A percentile compares a stretch with the other conserved stretches of the same genome.
Evolutionary conservation across 2,888 invertebrate genomes (phyloP).

Genomic region (Linnaemya vulpina): DNA sequence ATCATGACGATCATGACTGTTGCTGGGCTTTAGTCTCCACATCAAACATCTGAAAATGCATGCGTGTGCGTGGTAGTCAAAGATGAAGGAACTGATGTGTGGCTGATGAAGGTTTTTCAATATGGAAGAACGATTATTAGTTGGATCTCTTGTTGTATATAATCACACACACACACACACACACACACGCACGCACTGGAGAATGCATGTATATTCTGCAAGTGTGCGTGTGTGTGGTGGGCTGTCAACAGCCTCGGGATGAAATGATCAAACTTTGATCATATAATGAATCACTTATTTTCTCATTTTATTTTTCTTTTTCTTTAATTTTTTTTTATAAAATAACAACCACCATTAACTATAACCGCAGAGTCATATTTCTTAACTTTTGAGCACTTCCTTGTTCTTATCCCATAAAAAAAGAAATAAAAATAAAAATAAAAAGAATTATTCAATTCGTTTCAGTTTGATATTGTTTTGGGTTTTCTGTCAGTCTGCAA

Average conservation of each 20-base stretch:
- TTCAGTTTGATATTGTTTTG: slow-evolving; percentile 18
- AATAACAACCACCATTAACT: slow-evolving; percentile 12
- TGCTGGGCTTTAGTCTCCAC: neutral
- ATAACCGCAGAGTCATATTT: slow-evolving; percentile 42
- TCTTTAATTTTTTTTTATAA: slow-evolving; percentile 16
- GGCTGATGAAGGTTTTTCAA: slow-evolving; percentile 58
- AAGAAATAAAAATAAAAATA: too few species aligned
- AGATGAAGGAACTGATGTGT: slow-evolving; percentile 26
- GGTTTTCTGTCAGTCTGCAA: slow-evolving; percentile 21
- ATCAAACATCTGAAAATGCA: neutral
- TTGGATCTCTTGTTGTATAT: neutral
- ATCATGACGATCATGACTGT: slow-evolving; percentile 23
- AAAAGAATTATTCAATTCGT: slow-evolving; percentile 28
- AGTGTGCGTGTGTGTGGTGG: slow-evolving; percentile 76
- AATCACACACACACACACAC: too few species aligned
- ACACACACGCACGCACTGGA: too few species aligned
- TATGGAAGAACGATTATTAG: slow-evolving; percentile 52
- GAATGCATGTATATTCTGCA: neutral
- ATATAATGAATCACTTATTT: slow-evolving; percentile 79
- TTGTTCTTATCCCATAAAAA: slow-evolving; percentile 35
- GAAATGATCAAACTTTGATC: slow-evolving; percentile 82
- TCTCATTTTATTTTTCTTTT: too few species aligned
- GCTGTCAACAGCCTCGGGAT: slow-evolving; percentile 82
- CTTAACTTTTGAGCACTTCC: slow-evolving; percentile 48
- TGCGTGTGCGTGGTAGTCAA: slow-evolving; percentile 26